Evolutionary conservation across 2,888 invertebrate genomes (phyloP), one percentile per base, ranked within the genome.

Genomic region (Dugesia japonica): DNA sequence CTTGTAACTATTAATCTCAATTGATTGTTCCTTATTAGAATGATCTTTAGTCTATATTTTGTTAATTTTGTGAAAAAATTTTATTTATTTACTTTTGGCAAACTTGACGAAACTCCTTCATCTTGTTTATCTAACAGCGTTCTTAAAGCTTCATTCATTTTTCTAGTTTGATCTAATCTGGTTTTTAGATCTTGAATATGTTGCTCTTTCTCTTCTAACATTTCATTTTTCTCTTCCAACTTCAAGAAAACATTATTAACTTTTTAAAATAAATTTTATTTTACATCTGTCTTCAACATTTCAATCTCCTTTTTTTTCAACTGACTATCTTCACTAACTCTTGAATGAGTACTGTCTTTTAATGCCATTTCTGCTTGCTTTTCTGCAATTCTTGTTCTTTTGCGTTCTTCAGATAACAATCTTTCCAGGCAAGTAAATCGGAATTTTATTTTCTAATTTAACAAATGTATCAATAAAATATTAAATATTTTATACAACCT

Each of bases 331-430:
- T 31, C 71, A 17, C 74, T 78, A 15, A 77, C 26, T n/a, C 74
- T 26, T 23, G 76, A 76, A n/a, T 38, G 28, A 13, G 78, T 26
- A 28, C 28, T 74, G 72, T 74, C 76, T 73, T 76, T 76, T 23
- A 75, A 15, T 26, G 73, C 28, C 23, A 75, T 79, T 38, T 80
- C 79, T 20, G 82, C 79, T 76, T 82, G 82, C 80, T 82, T 83
- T 79, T 83, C 82, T 9, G 82, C 81, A 23, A 81, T 81, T 72
- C 80, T 78, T 26, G 82, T 81, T 78, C 82, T 82, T 78, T 82
- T 81, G 28, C 82, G 77, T 78, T 84, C 84, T 79, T 84, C 83
- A 33, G 81, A 81, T 42, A 84, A 80, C 26, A 83, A 81, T 4
- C 80, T 79, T 77, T 84, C 83, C 77, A 84, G 80, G 27, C 81